Evolutionary conservation across 2,888 invertebrate species (phyloP).

Genomic region (Vanessa cardui): DNA sequence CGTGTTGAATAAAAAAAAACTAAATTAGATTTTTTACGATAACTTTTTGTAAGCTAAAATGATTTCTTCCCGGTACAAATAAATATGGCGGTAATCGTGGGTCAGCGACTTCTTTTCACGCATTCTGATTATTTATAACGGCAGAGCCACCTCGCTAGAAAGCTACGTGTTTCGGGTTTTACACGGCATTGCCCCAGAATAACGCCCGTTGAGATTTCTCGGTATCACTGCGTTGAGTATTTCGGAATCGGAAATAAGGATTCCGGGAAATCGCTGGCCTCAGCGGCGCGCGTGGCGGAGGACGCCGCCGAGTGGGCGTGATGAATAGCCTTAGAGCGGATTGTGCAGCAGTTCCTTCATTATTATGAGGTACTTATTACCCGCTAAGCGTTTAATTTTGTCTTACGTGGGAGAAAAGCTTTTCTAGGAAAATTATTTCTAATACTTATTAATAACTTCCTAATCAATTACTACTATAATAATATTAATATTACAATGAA

Average conservation of each 20-base stretch:
- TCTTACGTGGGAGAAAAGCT: constrained; percentile 1
- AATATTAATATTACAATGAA: too few species aligned
- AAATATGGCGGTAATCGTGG: constrained; percentile 53
- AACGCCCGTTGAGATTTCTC: constrained; percentile 73
- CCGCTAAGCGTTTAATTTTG: constrained; percentile 4
- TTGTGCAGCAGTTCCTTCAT: constrained; percentile 26
- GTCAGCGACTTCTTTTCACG: constrained; percentile 73
- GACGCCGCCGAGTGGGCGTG: constrained; percentile 35
- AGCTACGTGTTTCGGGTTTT: constrained; percentile 74
- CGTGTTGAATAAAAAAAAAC: background rate
- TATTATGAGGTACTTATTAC: constrained; percentile 17
- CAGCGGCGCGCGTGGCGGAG: constrained; percentile 36
- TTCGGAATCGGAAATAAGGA: constrained; percentile 81
- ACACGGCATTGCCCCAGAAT: constrained; percentile 77
- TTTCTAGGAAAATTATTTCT: background rate
- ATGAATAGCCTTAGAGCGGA: constrained; percentile 43
- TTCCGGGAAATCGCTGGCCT: constrained; percentile 76
- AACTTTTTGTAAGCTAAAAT: constrained; percentile 15
- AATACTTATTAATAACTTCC: too few species aligned
- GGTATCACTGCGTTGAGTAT: constrained; percentile 72
- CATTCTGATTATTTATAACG: constrained; percentile 76
- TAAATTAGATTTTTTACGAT: constrained; percentile 15
- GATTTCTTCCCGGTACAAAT: constrained; percentile 29
- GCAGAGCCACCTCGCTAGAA: constrained; percentile 68
- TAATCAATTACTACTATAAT: too few species aligned